A percentile compares a stretch with the other conserved stretches of the same genome.
These are phyloP conservation scores for Syndactyla subalaris DNA, from an alignment of 2,797 vertebrate genomes.

Conservation along the genomic window DNA sequence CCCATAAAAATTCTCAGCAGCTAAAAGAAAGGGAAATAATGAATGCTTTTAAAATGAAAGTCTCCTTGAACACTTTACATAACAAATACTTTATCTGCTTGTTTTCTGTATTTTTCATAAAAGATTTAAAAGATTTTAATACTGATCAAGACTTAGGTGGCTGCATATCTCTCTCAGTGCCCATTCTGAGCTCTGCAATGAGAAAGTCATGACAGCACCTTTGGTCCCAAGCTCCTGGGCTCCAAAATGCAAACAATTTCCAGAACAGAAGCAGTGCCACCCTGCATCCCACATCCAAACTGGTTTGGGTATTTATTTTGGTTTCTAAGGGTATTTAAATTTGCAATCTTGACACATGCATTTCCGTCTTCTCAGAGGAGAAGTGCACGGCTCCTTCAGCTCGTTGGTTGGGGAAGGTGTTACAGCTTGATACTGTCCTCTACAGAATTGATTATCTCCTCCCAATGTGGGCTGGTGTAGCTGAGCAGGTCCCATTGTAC, in stretches of 20 bases:
- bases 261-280: neutral
- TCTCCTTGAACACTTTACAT: slow-evolving; percentile 41
- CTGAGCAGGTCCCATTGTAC: neutral
- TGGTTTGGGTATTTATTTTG: neutral
- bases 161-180: accelerated
- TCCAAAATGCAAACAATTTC: neutral
- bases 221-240: neutral
- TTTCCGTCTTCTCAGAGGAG: neutral
- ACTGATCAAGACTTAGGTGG: neutral
- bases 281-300: too few species aligned
- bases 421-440: neutral
- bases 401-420: neutral
- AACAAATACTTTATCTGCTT: slow-evolving; percentile 27
- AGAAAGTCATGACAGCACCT: neutral
- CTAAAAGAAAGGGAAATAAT: slow-evolving; percentile 32
- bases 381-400: neutral
- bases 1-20: slow-evolving; percentile 23
- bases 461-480: neutral
- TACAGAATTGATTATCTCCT: slow-evolving; percentile 1
- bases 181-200: neutral
- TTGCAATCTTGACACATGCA: neutral
- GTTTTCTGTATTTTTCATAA: slow-evolving; percentile 1
- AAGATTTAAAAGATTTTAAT: slow-evolving; percentile 1
- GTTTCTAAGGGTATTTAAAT: neutral
- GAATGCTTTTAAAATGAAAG: slow-evolving; percentile 38